Conservation (phyloP, 2,113 vertebrate species). For the Phrynocephalus versicolor region DNA sequence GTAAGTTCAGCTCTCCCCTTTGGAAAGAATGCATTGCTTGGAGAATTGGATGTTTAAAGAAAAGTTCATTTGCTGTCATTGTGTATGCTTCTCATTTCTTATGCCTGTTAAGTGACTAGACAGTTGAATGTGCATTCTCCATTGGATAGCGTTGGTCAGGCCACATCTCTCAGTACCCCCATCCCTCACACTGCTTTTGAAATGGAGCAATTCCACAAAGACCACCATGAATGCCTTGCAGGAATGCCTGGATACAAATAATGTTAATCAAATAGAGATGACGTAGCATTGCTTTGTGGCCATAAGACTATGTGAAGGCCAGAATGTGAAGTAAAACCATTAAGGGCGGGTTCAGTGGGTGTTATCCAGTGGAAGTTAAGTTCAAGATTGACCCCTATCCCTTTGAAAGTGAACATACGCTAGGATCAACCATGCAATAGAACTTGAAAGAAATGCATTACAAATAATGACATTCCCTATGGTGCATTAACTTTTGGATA, state of each 20-base stretch:
- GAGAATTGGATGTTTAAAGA: conserved; percentile 22
- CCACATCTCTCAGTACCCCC: neutral
- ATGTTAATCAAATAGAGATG: neutral
- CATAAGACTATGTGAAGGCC: neutral
- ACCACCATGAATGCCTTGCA: neutral
- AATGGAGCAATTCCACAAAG: neutral
- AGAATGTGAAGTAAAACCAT: no score
- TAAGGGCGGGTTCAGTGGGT: neutral
- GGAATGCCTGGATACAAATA: neutral
- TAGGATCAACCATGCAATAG: neutral
- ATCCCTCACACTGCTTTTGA: neutral
- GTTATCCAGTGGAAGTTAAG: neutral
- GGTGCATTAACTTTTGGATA: no score
- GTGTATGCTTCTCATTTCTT: conserved; percentile 36
- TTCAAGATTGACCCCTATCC: neutral
- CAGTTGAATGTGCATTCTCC: conserved; percentile 49
- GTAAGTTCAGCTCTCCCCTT: conserved; percentile 61
- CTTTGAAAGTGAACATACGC: neutral
- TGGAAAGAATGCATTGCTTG: conserved; percentile 60
- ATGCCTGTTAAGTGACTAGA: conserved; percentile 43
- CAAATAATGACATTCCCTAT: no score
- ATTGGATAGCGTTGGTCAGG: neutral
- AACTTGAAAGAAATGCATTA: no score
- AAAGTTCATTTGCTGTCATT: conserved; percentile 41
- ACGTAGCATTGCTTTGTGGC: neutral